Conservation (phyloP, 2,797 vertebrate species). For the Poeciliopsis paucimaculata region DNA sequence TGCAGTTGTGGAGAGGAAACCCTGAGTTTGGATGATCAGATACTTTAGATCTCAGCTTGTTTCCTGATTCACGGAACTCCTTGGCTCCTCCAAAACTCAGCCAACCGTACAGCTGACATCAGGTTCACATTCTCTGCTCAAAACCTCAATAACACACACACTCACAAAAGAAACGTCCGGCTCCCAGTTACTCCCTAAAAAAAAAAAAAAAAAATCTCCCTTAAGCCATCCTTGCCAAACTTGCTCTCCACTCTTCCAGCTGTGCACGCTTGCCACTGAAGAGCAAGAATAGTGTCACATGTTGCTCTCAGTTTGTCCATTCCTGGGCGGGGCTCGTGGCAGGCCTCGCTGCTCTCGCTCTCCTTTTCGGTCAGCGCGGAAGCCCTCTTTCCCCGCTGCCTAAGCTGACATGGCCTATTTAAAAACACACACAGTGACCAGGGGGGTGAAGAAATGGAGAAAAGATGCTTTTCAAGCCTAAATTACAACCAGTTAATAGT, state of each 20-base stretch:
- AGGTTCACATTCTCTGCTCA: slow-evolving; percentile 74
- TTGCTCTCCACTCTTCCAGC: slow-evolving; percentile 53
- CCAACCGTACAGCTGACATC: slow-evolving; percentile 74
- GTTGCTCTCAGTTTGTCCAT: slow-evolving; percentile 36
- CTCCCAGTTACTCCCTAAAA: slow-evolving; percentile 18
- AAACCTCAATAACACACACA: slow-evolving; percentile 47
- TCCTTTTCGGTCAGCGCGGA: slow-evolving; percentile 54
- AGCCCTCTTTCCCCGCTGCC: slow-evolving; percentile 33
- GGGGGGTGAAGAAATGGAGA: slow-evolving; percentile 46
- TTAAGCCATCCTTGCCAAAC: slow-evolving; percentile 35
- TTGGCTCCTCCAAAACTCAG: slow-evolving; percentile 37
- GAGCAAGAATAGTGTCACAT: slow-evolving; percentile 66
- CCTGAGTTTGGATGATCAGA: slow-evolving; percentile 41
- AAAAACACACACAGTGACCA: slow-evolving; percentile 44
- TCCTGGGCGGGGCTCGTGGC: slow-evolving; percentile 50
- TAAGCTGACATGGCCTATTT: slow-evolving; percentile 51
- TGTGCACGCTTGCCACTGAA: slow-evolving; percentile 41
- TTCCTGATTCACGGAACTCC: slow-evolving; percentile 65
- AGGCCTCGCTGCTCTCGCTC: slow-evolving; percentile 55
- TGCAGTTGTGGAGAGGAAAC: neutral
- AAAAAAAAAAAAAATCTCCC: slow-evolving; percentile 5
- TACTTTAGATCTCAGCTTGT: slow-evolving; percentile 41
- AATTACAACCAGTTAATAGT: slow-evolving; percentile 83
- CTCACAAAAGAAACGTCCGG: slow-evolving; percentile 55
- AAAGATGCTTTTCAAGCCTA: slow-evolving; percentile 75